Conservation (phyloP, 2,113 vertebrate species). For the Pundamilia nyererei region DNA sequence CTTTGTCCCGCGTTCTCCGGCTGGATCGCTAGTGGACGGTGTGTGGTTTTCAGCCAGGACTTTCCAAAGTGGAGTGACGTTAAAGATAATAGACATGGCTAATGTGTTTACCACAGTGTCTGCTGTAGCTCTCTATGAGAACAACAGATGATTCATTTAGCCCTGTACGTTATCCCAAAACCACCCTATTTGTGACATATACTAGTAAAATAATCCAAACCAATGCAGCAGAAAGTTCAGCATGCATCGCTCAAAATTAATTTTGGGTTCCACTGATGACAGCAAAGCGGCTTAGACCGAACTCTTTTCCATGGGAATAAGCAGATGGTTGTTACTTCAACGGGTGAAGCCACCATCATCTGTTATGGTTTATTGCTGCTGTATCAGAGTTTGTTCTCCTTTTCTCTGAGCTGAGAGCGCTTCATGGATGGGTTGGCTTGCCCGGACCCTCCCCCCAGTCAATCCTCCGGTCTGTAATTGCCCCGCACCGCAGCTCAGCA, state of each 20-base stretch:
- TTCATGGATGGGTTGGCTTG: constrained; percentile 30
- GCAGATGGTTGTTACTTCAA: constrained; percentile 16
- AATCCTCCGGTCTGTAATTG: constrained; percentile 54
- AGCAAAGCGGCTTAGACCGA: background rate
- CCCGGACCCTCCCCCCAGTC: constrained; percentile 54
- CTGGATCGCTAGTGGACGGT: constrained; percentile 2
- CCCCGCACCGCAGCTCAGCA: constrained; percentile 50
- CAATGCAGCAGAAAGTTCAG: background rate
- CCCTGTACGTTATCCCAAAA: background rate
- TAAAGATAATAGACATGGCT: constrained; percentile 26
- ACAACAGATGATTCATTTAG: constrained; percentile 38
- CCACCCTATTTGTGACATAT: constrained; percentile 13
- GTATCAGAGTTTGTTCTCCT: background rate
- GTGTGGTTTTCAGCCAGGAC: constrained; percentile 24
- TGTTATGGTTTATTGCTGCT: background rate
- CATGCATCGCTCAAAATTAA: background rate
- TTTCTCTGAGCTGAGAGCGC: constrained; percentile 2
- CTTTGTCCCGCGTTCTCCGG: constrained; percentile 2
- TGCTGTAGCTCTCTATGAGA: constrained; percentile 34
- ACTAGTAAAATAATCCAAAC: constrained; percentile 7
- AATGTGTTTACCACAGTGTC: constrained; percentile 30
- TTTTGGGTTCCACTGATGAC: constrained; percentile 15
- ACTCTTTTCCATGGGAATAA: constrained; percentile 22
- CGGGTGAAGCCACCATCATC: constrained; percentile 19
- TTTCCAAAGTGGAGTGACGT: constrained; percentile 39